Base-by-base conservation (phyloP, 2,888 invertebrate genomes). In the Lepidocyrtinus sp. region DNA sequence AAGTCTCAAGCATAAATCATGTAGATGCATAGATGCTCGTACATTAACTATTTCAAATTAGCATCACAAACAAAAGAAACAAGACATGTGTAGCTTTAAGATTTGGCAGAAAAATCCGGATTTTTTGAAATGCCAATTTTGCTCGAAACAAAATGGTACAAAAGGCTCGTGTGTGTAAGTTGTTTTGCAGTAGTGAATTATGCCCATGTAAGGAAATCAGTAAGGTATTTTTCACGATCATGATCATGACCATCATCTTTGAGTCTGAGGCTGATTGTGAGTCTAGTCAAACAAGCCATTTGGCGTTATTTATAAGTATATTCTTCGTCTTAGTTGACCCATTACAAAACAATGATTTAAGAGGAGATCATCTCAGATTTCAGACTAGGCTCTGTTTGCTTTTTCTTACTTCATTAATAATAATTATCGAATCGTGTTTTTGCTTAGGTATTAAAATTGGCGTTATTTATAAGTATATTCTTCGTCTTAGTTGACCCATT, bases 21-120 rank as follows among this genome's bases (percentile, higher is more conserved):
- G 36, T n/a, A 5, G 9, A n/a, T n/a, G n/a, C n/a, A n/a, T n/a
- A n/a, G 22, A 21, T 61, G 24, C 36, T 61, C 59, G 36, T 27
- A 62, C 71, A 71, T 71, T 71, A 71, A 69, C 69, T 71, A 21
- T 45, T 71, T 62, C 46, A 71, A 71, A 71, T 71, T 71, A 71
- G 71, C 62, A 46, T n/a, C 12, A 36, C 15, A 71, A 62, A 71
- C 61, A 71, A 36, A 12, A 12, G 36, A 12, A 36, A 36, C 5
- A 36, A 36, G n/a, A n/a, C n/a, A n/a, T n/a, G n/a, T n/a, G n/a
- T n/a, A n/a, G n/a, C n/a, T n/a, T n/a, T n/a, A 36, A 12, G 12
- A 36, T 36, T 36, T 36, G 5, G 36, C 36, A 36, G 36, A 12
- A 36, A 36, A 12, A 36, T 7, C 36, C 36, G 12, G 36, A 36